Evolutionary conservation across 2,113 vertebrate genomes (phyloP).

Genomic region (Vicugna pacos): DNA sequence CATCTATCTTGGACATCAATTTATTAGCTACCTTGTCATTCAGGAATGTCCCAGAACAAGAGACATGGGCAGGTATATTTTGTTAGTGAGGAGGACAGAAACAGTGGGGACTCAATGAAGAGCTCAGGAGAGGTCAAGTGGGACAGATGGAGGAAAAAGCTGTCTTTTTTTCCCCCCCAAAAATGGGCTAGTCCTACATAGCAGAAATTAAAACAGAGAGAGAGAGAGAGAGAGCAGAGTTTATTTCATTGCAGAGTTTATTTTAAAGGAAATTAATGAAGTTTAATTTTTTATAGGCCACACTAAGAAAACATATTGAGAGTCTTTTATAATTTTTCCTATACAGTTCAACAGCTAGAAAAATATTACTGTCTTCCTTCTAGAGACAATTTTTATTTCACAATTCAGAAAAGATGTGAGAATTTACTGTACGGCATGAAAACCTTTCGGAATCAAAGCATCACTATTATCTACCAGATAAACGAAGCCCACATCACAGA

Average conservation of each 20-base stretch:
- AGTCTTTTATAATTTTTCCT: background rate
- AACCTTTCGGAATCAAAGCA: background rate
- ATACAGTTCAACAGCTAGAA: background rate
- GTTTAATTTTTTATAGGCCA: slow-evolving; percentile 28
- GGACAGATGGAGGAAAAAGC: background rate
- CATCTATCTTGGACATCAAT: background rate
- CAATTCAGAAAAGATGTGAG: background rate
- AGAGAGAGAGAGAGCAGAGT: too few species aligned
- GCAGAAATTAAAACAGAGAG: background rate
- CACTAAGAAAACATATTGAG: background rate
- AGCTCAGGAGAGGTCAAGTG: background rate
- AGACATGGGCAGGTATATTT: background rate
- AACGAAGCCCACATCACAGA: background rate
- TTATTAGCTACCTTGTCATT: background rate
- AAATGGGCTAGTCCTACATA: background rate
- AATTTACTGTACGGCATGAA: background rate
- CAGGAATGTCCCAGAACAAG: background rate
- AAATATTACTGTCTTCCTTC: background rate
- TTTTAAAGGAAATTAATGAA: background rate
- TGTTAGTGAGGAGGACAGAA: background rate
- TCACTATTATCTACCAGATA: background rate
- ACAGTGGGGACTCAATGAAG: background rate
- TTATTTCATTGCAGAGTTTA: background rate
- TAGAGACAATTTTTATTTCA: slow-evolving; percentile 9
- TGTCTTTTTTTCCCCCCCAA: background rate